These are phyloP conservation scores for Kuschelorhynchus macadamiae DNA, from an alignment of 2,888 invertebrate genomes.

Conservation along the genomic window DNA sequence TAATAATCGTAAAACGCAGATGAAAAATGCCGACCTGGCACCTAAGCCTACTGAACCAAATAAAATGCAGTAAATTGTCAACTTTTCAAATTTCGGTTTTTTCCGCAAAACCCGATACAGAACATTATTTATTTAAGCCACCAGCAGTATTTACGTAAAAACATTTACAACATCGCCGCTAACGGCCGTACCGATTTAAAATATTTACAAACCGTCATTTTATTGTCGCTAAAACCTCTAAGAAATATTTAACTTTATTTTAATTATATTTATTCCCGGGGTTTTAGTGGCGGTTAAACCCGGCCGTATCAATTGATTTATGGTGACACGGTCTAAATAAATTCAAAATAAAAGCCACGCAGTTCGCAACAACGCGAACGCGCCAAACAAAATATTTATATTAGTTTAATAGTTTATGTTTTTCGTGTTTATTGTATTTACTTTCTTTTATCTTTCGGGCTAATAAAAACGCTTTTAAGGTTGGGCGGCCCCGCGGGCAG, in stretches of 20 bases:
- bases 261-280: slow-evolving; percentile 52
- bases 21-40: no score
- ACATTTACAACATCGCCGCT: slow-evolving; percentile 9
- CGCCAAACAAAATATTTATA: slow-evolving; percentile 56
- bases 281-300: slow-evolving; percentile 50
- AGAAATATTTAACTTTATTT: slow-evolving; percentile 43
- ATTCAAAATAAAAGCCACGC: slow-evolving; percentile 52
- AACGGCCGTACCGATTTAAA: background rate
- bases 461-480: slow-evolving; percentile 39
- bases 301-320: slow-evolving; percentile 57
- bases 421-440: slow-evolving; percentile 52
- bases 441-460: slow-evolving; percentile 53
- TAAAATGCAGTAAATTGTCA: no score
- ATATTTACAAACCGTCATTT: slow-evolving; percentile 12
- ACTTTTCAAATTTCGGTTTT: no score
- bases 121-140: slow-evolving; percentile 10
- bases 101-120: no score
- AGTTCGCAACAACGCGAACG: slow-evolving; percentile 45
- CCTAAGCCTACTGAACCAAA: no score
- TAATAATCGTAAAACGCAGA: no score
- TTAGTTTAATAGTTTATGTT: slow-evolving; percentile 52
- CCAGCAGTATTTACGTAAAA: background rate
- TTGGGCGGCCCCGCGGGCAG: slow-evolving; percentile 14
- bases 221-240: slow-evolving; percentile 37
- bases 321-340: slow-evolving; percentile 57